phyloP scores from a whole-genome alignment of 2,797 vertebrate species.

The Halcyon chelicuti region DNA sequence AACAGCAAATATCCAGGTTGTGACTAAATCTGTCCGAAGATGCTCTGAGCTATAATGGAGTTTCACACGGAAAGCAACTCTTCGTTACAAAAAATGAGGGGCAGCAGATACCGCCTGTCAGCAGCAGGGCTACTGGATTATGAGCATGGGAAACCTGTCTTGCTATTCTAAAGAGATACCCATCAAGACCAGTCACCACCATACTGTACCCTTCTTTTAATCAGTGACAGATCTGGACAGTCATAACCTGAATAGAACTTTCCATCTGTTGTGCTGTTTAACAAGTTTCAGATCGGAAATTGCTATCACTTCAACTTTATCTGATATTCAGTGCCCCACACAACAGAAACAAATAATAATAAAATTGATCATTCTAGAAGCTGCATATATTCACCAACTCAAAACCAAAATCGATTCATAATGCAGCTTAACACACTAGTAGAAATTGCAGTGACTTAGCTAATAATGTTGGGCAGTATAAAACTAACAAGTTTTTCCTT shows the following conservation, averaged over 20 bases:
- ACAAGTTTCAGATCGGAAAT: slow-evolving; percentile 40
- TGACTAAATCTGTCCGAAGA: slow-evolving; percentile 18
- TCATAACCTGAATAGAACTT: slow-evolving; percentile 35
- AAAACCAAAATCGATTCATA: not conserved
- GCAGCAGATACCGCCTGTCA: slow-evolving; percentile 29
- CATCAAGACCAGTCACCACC: slow-evolving; percentile 1
- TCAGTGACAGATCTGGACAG: slow-evolving; percentile 2
- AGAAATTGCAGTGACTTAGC: not conserved
- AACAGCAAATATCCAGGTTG: slow-evolving; percentile 3
- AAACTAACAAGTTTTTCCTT: not conserved
- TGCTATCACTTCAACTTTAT: slow-evolving; percentile 9
- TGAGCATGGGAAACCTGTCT: not conserved
- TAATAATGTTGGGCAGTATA: not conserved
- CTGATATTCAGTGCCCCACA: not conserved
- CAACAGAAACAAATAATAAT: not conserved
- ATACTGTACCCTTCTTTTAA: slow-evolving; percentile 10
- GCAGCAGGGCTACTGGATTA: not conserved
- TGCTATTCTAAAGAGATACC: not conserved
- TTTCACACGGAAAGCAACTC: not conserved
- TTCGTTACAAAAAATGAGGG: not conserved
- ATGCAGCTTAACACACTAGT: not conserved
- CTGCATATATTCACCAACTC: not conserved
- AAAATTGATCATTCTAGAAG: not conserved
- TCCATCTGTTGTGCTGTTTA: slow-evolving; percentile 32
- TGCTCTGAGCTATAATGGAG: slow-evolving; percentile 3